These are phyloP conservation scores for Hippolais icterina DNA, from an alignment of 2,113 vertebrate genomes.

Conservation along the genomic window DNA sequence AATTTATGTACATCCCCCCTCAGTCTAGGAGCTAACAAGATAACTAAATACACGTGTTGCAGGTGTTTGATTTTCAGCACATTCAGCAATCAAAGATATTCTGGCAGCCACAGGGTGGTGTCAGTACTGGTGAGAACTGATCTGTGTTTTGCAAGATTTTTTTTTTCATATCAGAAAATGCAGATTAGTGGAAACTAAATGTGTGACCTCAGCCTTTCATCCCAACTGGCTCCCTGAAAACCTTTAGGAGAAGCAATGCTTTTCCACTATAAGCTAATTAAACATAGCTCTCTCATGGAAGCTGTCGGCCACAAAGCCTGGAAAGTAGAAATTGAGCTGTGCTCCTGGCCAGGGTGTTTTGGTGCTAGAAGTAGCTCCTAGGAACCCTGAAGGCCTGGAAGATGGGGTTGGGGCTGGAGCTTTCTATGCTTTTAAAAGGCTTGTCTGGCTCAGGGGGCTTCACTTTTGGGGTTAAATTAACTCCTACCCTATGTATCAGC, in stretches of 20 bases:
- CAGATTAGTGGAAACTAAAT: neutral
- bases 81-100: neutral
- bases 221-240: neutral
- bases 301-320: neutral
- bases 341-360: neutral
- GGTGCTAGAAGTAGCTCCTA: neutral
- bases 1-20: fast-evolving
- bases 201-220: neutral
- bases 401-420: neutral
- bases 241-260: neutral
- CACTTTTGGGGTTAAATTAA: neutral
- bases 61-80: neutral
- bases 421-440: neutral
- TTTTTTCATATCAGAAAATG: neutral
- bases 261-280: neutral
- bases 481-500: too few species aligned
- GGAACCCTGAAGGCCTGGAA: neutral
- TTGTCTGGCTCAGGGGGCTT: fast-evolving
- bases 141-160: fast-evolving
- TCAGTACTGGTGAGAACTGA: neutral
- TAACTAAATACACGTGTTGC: fast-evolving
- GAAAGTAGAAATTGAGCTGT: neutral
- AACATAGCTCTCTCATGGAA: fast-evolving
- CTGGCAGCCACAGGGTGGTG: neutral
- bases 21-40: neutral